Evolutionary conservation across 2,888 invertebrate species (phyloP).

Genomic region (Hypercompe scribonia): DNA sequence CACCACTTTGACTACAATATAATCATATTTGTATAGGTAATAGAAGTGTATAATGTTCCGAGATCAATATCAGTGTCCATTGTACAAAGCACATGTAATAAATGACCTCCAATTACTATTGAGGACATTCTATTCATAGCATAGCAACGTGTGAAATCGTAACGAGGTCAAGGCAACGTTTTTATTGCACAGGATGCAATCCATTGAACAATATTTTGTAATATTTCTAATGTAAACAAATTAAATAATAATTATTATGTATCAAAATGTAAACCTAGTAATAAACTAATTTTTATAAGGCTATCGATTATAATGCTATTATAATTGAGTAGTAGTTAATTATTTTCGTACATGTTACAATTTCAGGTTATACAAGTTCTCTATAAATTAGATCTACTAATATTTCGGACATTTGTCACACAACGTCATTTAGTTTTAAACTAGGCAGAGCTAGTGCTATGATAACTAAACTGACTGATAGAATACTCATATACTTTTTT

Average conservation of each 20-base stretch:
- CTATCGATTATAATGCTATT: neutral
- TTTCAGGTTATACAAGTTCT: too few relatives aligned
- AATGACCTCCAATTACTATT: slow-evolving; percentile 6
- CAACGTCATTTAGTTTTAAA: too few relatives aligned
- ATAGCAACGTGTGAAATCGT: slow-evolving; percentile 17
- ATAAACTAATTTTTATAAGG: neutral
- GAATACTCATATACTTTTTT: too few relatives aligned
- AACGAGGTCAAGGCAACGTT: slow-evolving; percentile 10
- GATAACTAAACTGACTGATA: too few relatives aligned
- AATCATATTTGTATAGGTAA: slow-evolving; percentile 5
- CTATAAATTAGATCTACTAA: too few relatives aligned
- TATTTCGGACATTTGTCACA: too few relatives aligned
- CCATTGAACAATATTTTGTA: neutral
- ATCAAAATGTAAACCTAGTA: neutral
- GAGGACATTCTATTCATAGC: slow-evolving; percentile 14
- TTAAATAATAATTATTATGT: neutral
- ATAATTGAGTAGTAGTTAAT: neutral
- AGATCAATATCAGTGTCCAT: slow-evolving; percentile 13
- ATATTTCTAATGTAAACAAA: neutral
- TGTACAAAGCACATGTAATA: slow-evolving; percentile 5
- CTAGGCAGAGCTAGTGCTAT: too few relatives aligned
- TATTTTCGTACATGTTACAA: too few relatives aligned
- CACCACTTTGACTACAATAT: neutral
- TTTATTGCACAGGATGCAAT: slow-evolving; percentile 9
- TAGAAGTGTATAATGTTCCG: slow-evolving; percentile 6